A percentile compares a stretch with the other conserved stretches of the same genome.
Evolutionary conservation across 2,113 vertebrate genomes (phyloP).

Genomic region (Spermophilus dauricus): DNA sequence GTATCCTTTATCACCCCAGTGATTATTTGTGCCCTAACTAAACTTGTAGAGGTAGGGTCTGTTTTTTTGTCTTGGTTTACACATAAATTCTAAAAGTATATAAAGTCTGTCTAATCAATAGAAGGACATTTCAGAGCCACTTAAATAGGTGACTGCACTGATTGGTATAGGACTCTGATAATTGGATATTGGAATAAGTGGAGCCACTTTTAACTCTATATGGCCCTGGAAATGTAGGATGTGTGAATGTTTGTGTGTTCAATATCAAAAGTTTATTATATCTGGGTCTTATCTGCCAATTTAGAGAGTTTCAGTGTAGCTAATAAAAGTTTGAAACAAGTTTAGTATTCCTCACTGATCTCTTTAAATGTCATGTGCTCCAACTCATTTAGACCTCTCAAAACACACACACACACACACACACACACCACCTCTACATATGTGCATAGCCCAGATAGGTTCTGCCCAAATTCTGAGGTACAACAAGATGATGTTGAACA

Average conservation of each 20-base stretch:
- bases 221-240: neutral
- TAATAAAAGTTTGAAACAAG: constrained; percentile 30
- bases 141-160: neutral
- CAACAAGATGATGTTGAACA: neutral
- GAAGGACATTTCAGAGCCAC: constrained; percentile 33
- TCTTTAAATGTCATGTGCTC: constrained; percentile 31
- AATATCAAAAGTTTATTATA: too few relatives aligned
- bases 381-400: neutral
- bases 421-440: neutral
- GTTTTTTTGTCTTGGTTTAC: neutral
- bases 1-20: neutral
- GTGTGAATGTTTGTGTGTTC: too few relatives aligned
- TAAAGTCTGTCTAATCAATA: neutral
- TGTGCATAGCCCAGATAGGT: neutral
- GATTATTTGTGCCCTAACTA: neutral
- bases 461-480: neutral
- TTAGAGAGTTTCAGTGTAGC: neutral
- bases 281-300: neutral
- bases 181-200: neutral
- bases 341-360: constrained; percentile 3
- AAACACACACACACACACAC: neutral
- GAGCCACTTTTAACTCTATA: neutral
- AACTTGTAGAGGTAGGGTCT: neutral
- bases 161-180: neutral
- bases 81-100: neutral